A percentile compares a stretch with the other conserved stretches of the same genome.
phyloP scores from a whole-genome alignment of 2,797 vertebrate species.

The Neomorphus geoffroyi region DNA sequence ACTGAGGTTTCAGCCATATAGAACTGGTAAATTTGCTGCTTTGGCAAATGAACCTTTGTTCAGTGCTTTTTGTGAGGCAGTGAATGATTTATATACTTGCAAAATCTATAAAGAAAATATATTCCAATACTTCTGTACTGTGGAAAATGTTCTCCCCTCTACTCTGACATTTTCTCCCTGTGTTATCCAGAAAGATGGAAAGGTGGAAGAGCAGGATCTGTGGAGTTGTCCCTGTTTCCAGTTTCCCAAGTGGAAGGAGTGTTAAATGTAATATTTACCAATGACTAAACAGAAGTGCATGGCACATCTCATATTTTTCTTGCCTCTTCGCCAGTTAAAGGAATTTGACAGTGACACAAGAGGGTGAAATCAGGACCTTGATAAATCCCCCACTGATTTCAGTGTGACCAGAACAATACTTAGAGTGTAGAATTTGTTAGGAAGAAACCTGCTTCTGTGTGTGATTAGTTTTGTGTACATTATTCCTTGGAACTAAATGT shows the following conservation, averaged over 20 bases:
- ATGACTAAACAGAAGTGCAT: not conserved
- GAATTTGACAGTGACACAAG: not conserved
- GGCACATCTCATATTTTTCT: not conserved
- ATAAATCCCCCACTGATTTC: not conserved
- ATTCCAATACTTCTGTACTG: not conserved
- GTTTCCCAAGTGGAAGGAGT: conserved; percentile 13
- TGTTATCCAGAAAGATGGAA: not conserved
- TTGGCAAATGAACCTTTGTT: not conserved
- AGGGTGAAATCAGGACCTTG: not conserved
- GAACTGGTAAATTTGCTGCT: not conserved
- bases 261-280: not conserved
- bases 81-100: not conserved
- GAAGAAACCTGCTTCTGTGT: not conserved
- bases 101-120: not conserved
- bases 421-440: not conserved
- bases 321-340: not conserved
- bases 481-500: not conserved
- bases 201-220: not conserved
- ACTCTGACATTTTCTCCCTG: not conserved
- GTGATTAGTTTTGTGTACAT: not conserved
- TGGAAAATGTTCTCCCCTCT: not conserved
- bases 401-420: not conserved
- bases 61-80: not conserved
- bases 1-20: not conserved
- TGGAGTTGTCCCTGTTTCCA: not conserved